These are phyloP conservation scores for Brienomyrus brachyistius DNA, from an alignment of 2,113 vertebrate genomes.

Conservation along the genomic window DNA sequence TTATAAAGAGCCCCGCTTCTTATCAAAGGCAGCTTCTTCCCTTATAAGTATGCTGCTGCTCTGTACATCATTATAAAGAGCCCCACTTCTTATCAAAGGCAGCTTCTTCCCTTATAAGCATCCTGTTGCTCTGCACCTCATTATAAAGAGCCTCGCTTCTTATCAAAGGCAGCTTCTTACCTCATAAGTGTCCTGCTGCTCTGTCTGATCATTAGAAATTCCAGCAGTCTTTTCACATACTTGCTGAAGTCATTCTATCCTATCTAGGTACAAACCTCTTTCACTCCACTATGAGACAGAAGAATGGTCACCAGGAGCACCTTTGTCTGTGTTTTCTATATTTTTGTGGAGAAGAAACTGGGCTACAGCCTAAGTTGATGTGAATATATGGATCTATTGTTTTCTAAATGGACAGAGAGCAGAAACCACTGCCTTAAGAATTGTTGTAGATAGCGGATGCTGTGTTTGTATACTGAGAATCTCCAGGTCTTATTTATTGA, in stretches of 20 bases:
- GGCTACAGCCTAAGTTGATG: neutral
- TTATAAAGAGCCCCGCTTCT: too few species aligned
- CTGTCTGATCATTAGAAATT: neutral
- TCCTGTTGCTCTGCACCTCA: too few species aligned
- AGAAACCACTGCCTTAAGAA: neutral
- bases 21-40: too few species aligned
- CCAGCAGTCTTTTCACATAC: neutral
- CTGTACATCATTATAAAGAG: too few species aligned
- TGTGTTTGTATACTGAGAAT: neutral
- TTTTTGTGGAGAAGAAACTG: neutral
- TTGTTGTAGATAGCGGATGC: neutral
- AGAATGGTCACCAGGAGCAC: neutral
- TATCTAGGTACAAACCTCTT: neutral
- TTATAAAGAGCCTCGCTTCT: too few species aligned
- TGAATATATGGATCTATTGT: neutral
- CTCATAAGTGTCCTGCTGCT: too few species aligned
- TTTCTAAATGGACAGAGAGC: neutral
- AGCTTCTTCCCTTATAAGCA: too few species aligned
- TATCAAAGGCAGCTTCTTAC: too few species aligned
- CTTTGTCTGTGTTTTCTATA: neutral
- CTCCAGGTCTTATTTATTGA: neutral
- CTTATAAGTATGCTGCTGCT: too few species aligned
- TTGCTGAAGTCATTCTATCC: neutral
- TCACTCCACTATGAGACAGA: neutral
- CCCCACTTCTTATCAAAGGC: too few species aligned